Base-by-base conservation (phyloP, 2,113 vertebrate genomes). In the Lycaon pictus region DNA sequence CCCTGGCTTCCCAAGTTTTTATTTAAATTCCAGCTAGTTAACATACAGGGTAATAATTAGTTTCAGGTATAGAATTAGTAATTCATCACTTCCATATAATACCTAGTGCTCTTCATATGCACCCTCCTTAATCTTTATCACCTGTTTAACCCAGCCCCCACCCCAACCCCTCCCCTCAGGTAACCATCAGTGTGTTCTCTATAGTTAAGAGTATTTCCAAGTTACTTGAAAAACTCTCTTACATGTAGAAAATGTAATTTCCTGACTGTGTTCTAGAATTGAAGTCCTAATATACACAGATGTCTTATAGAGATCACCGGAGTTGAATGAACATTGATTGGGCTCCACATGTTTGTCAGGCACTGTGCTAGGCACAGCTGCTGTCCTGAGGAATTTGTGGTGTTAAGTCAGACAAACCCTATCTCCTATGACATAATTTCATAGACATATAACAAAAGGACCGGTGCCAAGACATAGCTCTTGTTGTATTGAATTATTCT, bases 401-500 rank as follows among this genome's bases (percentile, higher is more conserved):
- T 60, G 17, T 20, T 20, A 48, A 51, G 29, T 7, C 5, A 79
- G 82, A 76, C 27, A 81, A 84, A 82, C 37, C 7, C 58, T 35
- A 19, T 69, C 8, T 69, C 67, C 58, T 12, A 76, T 51, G 51
- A 69, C 35, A 58, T 74, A 4, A 43, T 88, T 84, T 17, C 32
- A 48, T 19, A 2, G 6, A 16, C 17, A 69, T 7, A 16, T 48
- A 63, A 13, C 29, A 90, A 32, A 77, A 51, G 29, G 58, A 29
- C 12, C 51, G 19, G 16, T 80, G 88, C 79, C 35, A 63, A 85
- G 72, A 79, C 27, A 82, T 15, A 83, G 12, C 3, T 60, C 86
- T 90, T 69, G 15, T 79, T 72, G 29, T 76, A 53, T 16, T 72
- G 74, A 80, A 74, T 82, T 84, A 90, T 95, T 97, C 84, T 29